Evolutionary conservation across 2,888 invertebrate species (phyloP), one percentile per base, ranked within the genome.

Genomic region (Eledona agricola): DNA sequence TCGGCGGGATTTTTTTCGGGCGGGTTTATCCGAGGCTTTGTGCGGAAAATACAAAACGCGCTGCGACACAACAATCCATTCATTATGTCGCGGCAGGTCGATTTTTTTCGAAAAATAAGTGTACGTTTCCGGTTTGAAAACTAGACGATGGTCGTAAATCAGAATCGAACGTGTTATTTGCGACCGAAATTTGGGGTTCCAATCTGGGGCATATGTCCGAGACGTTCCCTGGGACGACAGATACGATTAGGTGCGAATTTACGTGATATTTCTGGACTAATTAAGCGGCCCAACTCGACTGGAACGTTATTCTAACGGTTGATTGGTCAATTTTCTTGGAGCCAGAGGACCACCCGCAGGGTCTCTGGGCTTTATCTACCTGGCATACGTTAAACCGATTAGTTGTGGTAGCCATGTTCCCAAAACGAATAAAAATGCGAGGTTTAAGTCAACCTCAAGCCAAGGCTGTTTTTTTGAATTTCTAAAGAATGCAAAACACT

Each of bases 1-100:
- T 64, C 64, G 76, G 35, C 55, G 43, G 54, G 52, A 56, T 60
- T 62, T 62, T 62, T 47, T 54, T 56, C 32, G 47, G 28, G 38
- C 20, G 17, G 19, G 49, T 28, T 51, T 37, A 51, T 43, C 43
- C 55, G 38, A 56, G 42, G 55, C 50, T 53, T 57, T 61, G 57
- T 55, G 43, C 52, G 38, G 38, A 42, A 55, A 56, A 56, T 40
- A 50, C 49, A 51, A 51, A 60, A 55, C 37, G 56, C 52, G 38
- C 25, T 17, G 37, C 10, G 15, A 37, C 29, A 29, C 31, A 4
- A 17, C 17, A 13, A 25, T 31, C 40, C 56, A 61, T 59, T 61
- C 58, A 61, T 61, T 61, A 58, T 40, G 51, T 31, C 51, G 51
- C n/a, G 22, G 28, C 12, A 34, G 47, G 5, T 19, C 42, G 29